These are phyloP conservation scores for Triplophysa rosa DNA, from an alignment of 2,113 vertebrate species.

Conservation along the genomic window DNA sequence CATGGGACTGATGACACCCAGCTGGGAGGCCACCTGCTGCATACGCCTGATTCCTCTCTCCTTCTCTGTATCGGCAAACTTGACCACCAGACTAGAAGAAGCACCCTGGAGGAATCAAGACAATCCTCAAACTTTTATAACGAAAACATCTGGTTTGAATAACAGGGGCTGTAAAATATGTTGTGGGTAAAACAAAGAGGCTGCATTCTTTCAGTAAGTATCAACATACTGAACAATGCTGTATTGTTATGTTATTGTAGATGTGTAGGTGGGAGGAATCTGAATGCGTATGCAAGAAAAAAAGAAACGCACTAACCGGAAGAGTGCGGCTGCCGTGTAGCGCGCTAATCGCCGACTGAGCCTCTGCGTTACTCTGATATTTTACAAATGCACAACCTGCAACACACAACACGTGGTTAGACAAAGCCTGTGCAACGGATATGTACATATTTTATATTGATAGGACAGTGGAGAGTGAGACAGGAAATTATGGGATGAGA, in stretches of 20 bases:
- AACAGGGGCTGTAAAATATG: constrained; percentile 11
- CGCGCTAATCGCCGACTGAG: constrained; percentile 76
- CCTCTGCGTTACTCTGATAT: constrained; percentile 78
- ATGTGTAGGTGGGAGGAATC: constrained; percentile 47
- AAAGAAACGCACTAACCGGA: constrained; percentile 65
- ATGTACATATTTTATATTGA: no score
- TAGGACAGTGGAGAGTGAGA: no score
- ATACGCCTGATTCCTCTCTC: constrained; percentile 89
- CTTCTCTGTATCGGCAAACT: constrained; percentile 95
- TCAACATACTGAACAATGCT: constrained; percentile 23
- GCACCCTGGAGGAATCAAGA: constrained; percentile 76
- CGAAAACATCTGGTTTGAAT: background rate
- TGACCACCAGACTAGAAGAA: constrained; percentile 95
- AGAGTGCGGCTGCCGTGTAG: constrained; percentile 77
- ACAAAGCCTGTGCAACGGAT: background rate
- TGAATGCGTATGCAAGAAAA: constrained; percentile 41
- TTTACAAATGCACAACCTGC: constrained; percentile 78
- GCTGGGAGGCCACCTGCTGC: constrained; percentile 94
- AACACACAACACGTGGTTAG: constrained; percentile 62
- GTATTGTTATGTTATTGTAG: constrained; percentile 29
- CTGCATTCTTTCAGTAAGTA: constrained; percentile 21
- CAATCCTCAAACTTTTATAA: background rate
- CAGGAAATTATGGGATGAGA: no score
- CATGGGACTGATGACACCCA: constrained; percentile 94
- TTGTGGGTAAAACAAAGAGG: constrained; percentile 34